These are phyloP conservation scores for Girardinichthys multiradiatus DNA, from an alignment of 2,113 vertebrate species.

Conservation along the genomic window DNA sequence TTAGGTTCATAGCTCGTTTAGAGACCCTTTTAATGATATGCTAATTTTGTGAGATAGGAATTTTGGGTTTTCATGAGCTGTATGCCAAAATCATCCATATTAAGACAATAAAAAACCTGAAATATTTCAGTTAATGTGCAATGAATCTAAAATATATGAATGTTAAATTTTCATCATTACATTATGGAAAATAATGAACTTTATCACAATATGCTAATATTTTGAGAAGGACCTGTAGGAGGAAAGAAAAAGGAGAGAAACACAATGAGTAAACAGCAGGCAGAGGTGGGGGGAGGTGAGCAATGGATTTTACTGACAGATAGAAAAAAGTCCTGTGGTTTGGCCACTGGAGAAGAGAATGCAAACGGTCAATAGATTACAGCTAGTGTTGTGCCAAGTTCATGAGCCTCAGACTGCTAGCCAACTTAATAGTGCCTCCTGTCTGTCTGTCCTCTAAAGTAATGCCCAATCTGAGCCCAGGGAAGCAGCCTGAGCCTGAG, in stretches of 20 bases:
- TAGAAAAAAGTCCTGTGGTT: constrained; percentile 72
- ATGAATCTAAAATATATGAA: no score
- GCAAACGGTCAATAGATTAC: constrained; percentile 78
- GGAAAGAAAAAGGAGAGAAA: constrained; percentile 45
- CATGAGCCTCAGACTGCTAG: constrained; percentile 61
- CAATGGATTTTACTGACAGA: constrained; percentile 73
- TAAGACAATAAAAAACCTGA: no score
- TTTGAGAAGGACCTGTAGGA: no score
- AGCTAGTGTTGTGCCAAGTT: constrained; percentile 64
- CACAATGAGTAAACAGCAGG: constrained; percentile 68
- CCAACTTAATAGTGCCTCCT: constrained; percentile 77
- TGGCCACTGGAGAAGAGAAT: constrained; percentile 64
- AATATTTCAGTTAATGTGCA: no score
- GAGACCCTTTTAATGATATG: no score
- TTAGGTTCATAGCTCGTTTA: no score
- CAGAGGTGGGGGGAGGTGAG: constrained; percentile 68
- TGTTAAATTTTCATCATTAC: no score
- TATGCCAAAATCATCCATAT: no score
- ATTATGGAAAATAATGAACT: no score
- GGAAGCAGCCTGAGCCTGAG: constrained; percentile 67
- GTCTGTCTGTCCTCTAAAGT: constrained; percentile 78
- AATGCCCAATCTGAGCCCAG: constrained; percentile 68
- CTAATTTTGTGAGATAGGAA: no score
- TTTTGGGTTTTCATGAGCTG: no score
- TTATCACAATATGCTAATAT: no score